phyloP scores from a whole-genome alignment of 2,888 invertebrate species.

The Tiphia femorata region DNA sequence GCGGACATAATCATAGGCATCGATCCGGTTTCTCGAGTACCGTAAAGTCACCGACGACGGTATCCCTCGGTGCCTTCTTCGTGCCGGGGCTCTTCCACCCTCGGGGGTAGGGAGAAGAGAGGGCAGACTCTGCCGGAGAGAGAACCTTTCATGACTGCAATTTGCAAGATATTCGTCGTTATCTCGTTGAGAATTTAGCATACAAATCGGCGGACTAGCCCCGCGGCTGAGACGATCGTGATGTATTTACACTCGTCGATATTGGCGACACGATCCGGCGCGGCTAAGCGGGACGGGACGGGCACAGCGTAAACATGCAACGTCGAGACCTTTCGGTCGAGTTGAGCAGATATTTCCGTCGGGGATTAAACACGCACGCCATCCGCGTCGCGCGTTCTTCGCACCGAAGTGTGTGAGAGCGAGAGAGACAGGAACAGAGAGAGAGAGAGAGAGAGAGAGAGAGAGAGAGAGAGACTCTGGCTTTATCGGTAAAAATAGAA shows the following conservation, averaged over 20 bases:
- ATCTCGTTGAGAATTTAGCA: slow-evolving; percentile 29
- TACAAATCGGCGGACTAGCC: slow-evolving; percentile 13
- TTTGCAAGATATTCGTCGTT: slow-evolving; percentile 37
- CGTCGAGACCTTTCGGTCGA: too few relatives aligned
- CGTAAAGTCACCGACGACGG: slow-evolving; percentile 17
- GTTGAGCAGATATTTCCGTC: too few relatives aligned
- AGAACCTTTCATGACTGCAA: slow-evolving; percentile 30
- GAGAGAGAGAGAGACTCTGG: not conserved
- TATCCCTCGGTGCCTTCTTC: slow-evolving; percentile 17
- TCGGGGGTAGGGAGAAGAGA: too few relatives aligned
- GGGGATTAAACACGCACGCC: too few relatives aligned
- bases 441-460: not conserved
- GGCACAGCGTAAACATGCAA: too few relatives aligned
- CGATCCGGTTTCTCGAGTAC: slow-evolving; percentile 30
- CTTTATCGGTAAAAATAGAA: too few relatives aligned
- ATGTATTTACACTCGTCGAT: too few relatives aligned
- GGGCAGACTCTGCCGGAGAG: not conserved
- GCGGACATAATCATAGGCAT: slow-evolving; percentile 38
- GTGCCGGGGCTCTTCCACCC: not conserved
- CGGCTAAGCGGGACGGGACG: too few relatives aligned
- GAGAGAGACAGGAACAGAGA: not conserved
- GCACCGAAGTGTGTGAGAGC: too few relatives aligned
- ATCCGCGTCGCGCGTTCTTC: too few relatives aligned
- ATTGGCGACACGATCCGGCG: too few relatives aligned
- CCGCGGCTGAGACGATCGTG: not conserved